Base-by-base conservation (phyloP, 2,888 invertebrate species). In the Acanthosoma haemorrhoidale region DNA sequence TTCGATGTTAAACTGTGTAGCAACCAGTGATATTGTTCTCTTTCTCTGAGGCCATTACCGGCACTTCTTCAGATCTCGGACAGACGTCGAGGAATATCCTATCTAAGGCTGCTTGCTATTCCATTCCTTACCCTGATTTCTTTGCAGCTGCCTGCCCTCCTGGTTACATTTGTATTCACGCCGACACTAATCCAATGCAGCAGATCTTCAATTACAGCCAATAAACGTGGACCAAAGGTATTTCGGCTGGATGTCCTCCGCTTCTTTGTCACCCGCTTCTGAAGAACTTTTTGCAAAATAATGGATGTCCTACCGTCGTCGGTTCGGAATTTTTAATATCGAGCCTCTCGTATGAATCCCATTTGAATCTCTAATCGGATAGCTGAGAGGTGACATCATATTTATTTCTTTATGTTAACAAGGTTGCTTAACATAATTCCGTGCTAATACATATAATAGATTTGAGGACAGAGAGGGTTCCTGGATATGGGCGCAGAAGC, bases 321-420 rank as follows among this genome's bases (percentile, higher is more conserved):
- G 2, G n/a, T n/a, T n/a, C n/a, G 18, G 43, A 43, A 43, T 43
- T 43, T 43, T 43, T 43, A 43, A 43, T 43, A 43, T 43, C 25
- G 18, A 11, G 4, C 21, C 13, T 21, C 8, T 11, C 21, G 25
- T 43, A 8, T 21, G 43, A 43, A 13, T 21, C 13, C 16, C 43
- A 43, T 43, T 43, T 43, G 43, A 43, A 43, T 43, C 21, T 21
- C 43, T 21, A 43, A 43, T 43, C 11, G 25, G 43, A 18, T 21
- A 18, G 21, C 4, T n/a, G 3, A n/a, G n/a, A n/a, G n/a, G 43
- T 21, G 11, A 43, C n/a, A n/a, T n/a, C n/a, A n/a, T 43, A 43
- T 43, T 43, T 43, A 43, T 43, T 43, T 21, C 43, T 43, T 43
- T 43, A 43, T 43, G 43, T 43, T 43, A 43, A 43, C 43, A 43